A percentile compares a stretch with the other conserved stretches of the same genome.
Evolutionary conservation across 2,113 vertebrate species (phyloP).

Genomic region (Pluvialis apricaria): DNA sequence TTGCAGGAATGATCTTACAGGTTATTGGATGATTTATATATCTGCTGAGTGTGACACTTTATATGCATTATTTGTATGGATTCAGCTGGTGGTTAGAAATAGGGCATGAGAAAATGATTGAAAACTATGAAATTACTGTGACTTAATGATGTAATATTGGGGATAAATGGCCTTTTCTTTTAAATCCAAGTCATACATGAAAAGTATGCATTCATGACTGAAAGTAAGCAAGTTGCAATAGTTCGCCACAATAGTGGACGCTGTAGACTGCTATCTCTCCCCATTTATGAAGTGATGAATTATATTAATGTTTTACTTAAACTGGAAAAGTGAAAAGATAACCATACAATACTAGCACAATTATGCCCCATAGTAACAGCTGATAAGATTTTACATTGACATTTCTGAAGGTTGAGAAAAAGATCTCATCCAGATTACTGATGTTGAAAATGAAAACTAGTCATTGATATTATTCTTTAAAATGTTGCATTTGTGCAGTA

Average conservation of each 20-base stretch:
- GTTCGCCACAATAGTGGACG: not conserved
- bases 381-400: not conserved
- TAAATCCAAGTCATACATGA: not conserved
- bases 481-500: not conserved
- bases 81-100: not conserved
- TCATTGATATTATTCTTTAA: not conserved
- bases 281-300: not conserved
- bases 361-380: not conserved
- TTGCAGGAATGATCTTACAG: not conserved
- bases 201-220: not conserved
- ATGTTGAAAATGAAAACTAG: not conserved
- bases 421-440: not conserved
- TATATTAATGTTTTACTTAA: not conserved
- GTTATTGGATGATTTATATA: not conserved
- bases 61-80: not conserved
- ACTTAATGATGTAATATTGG: not conserved
- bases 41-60: not conserved
- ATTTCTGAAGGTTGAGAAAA: not conserved
- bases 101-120: not conserved
- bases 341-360: fast-evolving
- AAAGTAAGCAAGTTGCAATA: not conserved
- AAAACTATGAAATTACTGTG: not conserved
- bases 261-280: not conserved
- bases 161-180: not conserved
- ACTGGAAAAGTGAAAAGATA: not conserved